Conservation (phyloP, 2,888 invertebrate species). For the Galerucella pusilla region DNA sequence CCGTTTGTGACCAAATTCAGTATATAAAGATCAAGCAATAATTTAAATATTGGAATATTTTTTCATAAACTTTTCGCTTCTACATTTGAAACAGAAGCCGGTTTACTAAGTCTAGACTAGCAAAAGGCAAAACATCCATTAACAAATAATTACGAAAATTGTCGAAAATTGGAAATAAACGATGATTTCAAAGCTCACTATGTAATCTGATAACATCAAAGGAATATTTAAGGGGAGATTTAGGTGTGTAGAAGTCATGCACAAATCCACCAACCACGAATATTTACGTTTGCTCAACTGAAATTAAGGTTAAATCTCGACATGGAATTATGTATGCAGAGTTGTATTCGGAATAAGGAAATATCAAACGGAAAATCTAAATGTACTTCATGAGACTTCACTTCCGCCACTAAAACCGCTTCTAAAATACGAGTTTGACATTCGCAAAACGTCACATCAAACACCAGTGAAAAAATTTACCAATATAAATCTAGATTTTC, state of each 20-base stretch:
- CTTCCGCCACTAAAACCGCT: too few species aligned
- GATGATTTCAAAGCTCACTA: constrained; percentile 35
- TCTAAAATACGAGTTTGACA: too few species aligned
- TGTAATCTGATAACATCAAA: constrained; percentile 42
- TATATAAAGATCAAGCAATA: not conserved
- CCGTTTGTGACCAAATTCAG: not conserved
- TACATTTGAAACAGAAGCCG: not conserved
- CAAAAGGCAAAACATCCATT: constrained; percentile 32
- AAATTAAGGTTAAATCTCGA: constrained; percentile 29
- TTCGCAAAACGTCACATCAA: too few species aligned
- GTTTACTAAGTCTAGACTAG: not conserved
- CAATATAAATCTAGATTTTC: too few species aligned
- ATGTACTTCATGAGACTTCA: too few species aligned
- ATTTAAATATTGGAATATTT: not conserved
- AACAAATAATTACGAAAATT: constrained; percentile 35
- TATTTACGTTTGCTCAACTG: constrained; percentile 23
- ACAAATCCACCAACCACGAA: constrained; percentile 19
- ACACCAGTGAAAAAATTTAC: too few species aligned
- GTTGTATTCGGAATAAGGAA: not conserved
- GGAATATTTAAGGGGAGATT: constrained; percentile 36
- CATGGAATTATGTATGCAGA: constrained; percentile 6
- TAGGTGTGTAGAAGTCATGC: constrained; percentile 7
- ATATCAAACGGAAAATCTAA: too few species aligned
- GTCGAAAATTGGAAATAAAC: constrained; percentile 34
- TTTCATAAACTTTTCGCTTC: not conserved